phyloP scores from a whole-genome alignment of 1,140 invertebrate genomes.

The Calosoma granatense region DNA sequence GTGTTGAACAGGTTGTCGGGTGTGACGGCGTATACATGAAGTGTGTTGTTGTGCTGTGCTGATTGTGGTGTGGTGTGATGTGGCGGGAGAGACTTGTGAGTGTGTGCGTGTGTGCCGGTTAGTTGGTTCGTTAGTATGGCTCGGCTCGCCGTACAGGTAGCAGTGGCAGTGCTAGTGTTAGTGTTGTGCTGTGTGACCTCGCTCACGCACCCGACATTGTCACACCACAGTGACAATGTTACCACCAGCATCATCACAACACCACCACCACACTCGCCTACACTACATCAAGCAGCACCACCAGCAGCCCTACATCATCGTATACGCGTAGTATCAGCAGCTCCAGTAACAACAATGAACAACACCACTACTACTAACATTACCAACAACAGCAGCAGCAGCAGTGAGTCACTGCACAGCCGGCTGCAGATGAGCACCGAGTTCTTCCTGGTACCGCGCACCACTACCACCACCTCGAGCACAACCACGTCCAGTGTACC shows the following conservation, averaged over 20 bases:
- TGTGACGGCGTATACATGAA: no score
- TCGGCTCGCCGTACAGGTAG: slow-evolving; percentile 23
- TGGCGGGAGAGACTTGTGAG: not conserved
- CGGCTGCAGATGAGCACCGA: slow-evolving; percentile 65
- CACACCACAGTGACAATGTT: not conserved
- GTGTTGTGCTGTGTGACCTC: slow-evolving; percentile 22
- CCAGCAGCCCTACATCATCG: not conserved
- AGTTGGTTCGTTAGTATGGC: slow-evolving; percentile 27
- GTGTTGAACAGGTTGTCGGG: not conserved
- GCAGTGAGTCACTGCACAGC: slow-evolving; percentile 22
- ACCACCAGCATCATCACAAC: not conserved
- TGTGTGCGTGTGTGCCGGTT: not conserved
- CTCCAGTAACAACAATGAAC: not conserved
- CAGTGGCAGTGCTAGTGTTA: slow-evolving; percentile 21
- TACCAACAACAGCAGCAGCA: not conserved
- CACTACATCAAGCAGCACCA: not conserved
- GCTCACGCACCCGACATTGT: slow-evolving; percentile 20
- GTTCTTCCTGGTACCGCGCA: slow-evolving; percentile 57
- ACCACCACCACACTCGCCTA: not conserved
- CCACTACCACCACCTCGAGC: slow-evolving; percentile 26
- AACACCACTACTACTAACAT: not conserved
- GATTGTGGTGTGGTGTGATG: no score
- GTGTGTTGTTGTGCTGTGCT: no score
- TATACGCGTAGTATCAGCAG: not conserved
- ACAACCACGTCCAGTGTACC: slow-evolving; percentile 19